Evolutionary conservation across 2,797 vertebrate species (phyloP).

Genomic region (Amniataba percoides): DNA sequence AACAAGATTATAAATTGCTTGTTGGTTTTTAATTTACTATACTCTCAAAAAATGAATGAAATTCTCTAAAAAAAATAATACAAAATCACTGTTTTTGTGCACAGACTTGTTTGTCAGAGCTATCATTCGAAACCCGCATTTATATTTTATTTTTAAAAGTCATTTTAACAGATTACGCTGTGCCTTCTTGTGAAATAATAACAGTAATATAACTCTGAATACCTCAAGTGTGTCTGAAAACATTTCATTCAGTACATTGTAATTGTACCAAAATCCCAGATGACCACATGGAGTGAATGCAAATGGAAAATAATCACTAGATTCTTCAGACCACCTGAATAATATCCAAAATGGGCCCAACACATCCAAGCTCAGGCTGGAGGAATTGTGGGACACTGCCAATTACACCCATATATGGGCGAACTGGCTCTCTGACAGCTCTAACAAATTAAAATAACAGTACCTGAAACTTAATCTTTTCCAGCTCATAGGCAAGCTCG

Average conservation of each 20-base stretch:
- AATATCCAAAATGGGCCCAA: not conserved
- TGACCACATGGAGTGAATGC: not conserved
- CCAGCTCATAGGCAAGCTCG: too few species aligned
- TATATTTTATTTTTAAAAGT: slow-evolving; percentile 7
- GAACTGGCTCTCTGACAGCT: too few species aligned
- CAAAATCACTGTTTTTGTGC: not conserved
- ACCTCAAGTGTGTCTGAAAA: slow-evolving; percentile 9
- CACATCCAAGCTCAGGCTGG: too few species aligned
- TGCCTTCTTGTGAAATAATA: slow-evolving; percentile 2
- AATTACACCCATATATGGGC: too few species aligned
- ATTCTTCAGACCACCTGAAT: slow-evolving; percentile 14
- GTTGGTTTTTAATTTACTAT: not conserved
- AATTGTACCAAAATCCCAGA: slow-evolving; percentile 19
- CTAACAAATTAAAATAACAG: too few species aligned
- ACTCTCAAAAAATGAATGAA: not conserved
- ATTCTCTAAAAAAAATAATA: not conserved
- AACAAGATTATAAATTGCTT: slow-evolving; percentile 9
- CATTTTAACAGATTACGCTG: not conserved
- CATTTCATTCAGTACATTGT: not conserved
- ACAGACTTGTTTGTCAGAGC: not conserved
- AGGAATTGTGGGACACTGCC: too few species aligned
- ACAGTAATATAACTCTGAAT: slow-evolving; percentile 2
- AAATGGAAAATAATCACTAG: slow-evolving; percentile 13
- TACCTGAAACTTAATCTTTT: too few species aligned
- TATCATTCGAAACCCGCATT: not conserved